Conservation (phyloP, 2,797 vertebrate species). For the Numenius phaeopus region DNA sequence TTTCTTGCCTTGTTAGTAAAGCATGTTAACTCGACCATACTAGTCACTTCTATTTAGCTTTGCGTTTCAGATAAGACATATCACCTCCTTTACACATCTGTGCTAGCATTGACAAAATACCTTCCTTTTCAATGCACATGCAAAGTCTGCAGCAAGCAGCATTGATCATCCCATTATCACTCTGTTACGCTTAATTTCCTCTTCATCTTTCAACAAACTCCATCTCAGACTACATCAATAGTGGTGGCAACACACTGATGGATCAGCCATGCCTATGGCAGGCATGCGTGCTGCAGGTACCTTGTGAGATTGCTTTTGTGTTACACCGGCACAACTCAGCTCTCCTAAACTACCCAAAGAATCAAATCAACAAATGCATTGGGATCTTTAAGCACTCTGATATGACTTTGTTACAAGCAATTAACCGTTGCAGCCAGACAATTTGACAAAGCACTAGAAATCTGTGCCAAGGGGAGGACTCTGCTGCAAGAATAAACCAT, state of each 20-base stretch:
- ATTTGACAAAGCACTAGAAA: background rate
- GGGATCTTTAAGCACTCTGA: background rate
- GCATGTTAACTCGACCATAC: background rate
- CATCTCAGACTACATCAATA: conserved; percentile 11
- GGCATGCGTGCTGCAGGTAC: background rate
- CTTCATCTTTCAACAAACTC: conserved; percentile 42
- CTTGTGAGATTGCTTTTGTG: background rate
- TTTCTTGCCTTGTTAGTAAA: background rate
- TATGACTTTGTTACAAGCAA: background rate
- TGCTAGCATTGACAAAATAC: background rate
- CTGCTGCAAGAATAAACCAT: background rate
- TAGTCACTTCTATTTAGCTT: background rate
- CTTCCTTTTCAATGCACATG: background rate
- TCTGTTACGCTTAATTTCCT: conserved; percentile 47
- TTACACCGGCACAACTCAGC: background rate
- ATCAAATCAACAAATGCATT: background rate
- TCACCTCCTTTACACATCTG: background rate
- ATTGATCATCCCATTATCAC: conserved; percentile 54
- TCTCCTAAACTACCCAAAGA: background rate
- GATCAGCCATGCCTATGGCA: background rate
- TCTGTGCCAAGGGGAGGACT: background rate
- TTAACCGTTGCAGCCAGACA: background rate
- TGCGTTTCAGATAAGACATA: background rate
- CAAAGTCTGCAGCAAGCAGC: background rate
- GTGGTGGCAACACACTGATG: background rate